Evolutionary conservation across 2,888 invertebrate species (phyloP).

Genomic region (Cantharis flavilabris): DNA sequence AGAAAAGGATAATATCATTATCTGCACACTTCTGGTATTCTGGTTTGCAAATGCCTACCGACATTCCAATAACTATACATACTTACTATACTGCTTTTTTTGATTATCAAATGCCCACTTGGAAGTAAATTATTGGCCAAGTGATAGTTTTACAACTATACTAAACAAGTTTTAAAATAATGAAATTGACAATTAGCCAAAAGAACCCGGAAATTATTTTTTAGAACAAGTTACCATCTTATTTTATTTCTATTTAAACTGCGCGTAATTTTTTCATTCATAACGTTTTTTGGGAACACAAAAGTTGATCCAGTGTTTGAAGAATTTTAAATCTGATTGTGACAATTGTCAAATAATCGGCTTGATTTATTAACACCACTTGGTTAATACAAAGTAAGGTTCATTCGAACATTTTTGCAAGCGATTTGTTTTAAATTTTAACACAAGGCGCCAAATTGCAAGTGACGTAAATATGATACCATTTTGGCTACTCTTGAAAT

Average conservation of each 20-base stretch:
- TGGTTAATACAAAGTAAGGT: neutral
- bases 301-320: neutral
- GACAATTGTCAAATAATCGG: neutral
- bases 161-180: neutral
- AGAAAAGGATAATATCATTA: neutral
- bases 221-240: neutral
- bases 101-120: neutral
- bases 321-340: neutral
- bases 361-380: neutral
- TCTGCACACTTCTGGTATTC: neutral
- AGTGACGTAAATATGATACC: conserved; percentile 2
- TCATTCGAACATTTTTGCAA: neutral
- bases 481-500: conserved; percentile 6
- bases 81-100: neutral
- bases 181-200: neutral
- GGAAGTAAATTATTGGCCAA: neutral
- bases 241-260: neutral
- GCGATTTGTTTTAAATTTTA: neutral
- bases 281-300: neutral
- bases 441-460: conserved; percentile 18
- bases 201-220: neutral
- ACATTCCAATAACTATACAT: neutral
- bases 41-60: neutral
- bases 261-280: neutral
- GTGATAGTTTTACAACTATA: neutral